Base-by-base conservation (phyloP, 2,888 invertebrate species). In the Notodromas monacha region DNA sequence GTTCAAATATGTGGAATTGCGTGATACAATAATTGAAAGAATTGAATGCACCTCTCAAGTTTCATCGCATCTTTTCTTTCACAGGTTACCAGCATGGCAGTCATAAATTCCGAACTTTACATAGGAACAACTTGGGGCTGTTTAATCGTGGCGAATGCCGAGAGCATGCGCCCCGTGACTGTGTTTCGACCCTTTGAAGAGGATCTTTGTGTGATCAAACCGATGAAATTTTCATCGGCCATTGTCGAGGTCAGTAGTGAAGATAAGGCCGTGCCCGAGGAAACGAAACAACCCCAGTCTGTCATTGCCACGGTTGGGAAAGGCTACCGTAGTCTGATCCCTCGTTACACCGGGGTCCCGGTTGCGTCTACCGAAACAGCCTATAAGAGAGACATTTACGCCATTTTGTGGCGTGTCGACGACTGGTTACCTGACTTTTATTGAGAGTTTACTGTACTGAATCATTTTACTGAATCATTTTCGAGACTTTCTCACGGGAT, bases 121-220 rank as follows among this genome's bases (percentile, higher is more conserved):
- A 67, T 77, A 35, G 89, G 89, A 28, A 89, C 89, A 1, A 76
- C 77, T 4, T 74, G 77, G 69, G 92, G 92, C 14, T 79, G 81
- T 46, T 54, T 92, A 28, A 68, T 89, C 31, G 69, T 86, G 4
- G 74, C 77, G 0, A 79, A 81, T 46, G 61, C 67, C 12, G 55
- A 57, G 33, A 61, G 68, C 0, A 56, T 86, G 39, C 55, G 73
- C 3, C 84, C 86, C 0, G 65, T 81, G 34, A 76, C 77, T 3
- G 69, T 84, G n/a, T 81, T 81, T 54, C 57, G 81, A 26, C 77
- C 81, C 0, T 76, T 73, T 43, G 72, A 77, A 48, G 68, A 68
- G 40, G 68, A 76, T 48, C 68, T 70, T 15, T 55, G 59, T 30
- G 42, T 44, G 29, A 45, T 51, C 21, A 38, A 49, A 26, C 42